Evolutionary conservation across 2,888 invertebrate species (phyloP).

Genomic region (Drosophila formosana): DNA sequence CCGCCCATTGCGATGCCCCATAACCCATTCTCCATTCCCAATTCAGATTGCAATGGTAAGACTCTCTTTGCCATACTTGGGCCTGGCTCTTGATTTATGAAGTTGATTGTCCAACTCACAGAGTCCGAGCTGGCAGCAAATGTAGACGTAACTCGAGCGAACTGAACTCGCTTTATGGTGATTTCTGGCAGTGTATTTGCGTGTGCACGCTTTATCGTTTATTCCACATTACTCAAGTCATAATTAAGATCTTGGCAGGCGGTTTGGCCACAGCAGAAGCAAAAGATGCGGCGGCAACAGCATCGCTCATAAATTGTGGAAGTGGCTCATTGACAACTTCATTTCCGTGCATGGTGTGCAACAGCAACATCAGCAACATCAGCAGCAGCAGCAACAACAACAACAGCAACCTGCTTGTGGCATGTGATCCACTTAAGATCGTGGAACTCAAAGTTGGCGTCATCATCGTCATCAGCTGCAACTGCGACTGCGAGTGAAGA

Average conservation of each 20-base stretch:
- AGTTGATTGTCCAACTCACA: conserved; percentile 63
- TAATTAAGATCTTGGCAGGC: conserved; percentile 78
- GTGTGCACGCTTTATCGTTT: conserved; percentile 79
- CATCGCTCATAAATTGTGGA: conserved; percentile 78
- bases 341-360: conserved; percentile 71
- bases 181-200: conserved; percentile 73
- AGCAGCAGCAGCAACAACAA: conserved; percentile 41
- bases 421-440: conserved; percentile 68
- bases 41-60: conserved; percentile 32
- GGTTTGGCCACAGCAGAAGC: conserved; percentile 39
- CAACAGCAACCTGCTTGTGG: conserved; percentile 46
- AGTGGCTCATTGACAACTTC: conserved; percentile 81
- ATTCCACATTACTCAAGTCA: conserved; percentile 78
- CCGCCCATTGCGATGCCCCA: conserved; percentile 9
- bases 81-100: conserved; percentile 63
- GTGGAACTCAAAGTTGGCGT: conserved; percentile 49
- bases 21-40: background rate
- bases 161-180: background rate
- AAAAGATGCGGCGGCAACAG: conserved; percentile 46
- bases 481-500: conserved; percentile 2
- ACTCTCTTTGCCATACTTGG: conserved; percentile 46
- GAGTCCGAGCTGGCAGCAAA: conserved; percentile 36
- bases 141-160: conserved; percentile 11
- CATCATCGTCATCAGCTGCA: conserved; percentile 41
- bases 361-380: conserved; percentile 35